A percentile compares a stretch with the other conserved stretches of the same genome.
Conservation (phyloP, 2,797 vertebrate species). For the Holocentrus rufus region DNA sequence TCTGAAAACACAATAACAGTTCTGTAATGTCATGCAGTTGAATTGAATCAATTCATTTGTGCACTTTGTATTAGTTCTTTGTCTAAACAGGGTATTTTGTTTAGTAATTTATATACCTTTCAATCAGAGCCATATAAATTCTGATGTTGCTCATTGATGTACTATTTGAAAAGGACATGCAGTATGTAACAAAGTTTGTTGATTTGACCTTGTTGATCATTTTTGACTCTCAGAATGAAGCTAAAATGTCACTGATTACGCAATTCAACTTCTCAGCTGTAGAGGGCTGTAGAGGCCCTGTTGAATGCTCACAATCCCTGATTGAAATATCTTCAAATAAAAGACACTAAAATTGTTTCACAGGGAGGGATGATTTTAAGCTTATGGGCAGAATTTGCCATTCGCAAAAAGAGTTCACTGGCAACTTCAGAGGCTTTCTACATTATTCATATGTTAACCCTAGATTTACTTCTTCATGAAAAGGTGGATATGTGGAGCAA, state of each 20-base stretch:
- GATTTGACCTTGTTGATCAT: slow-evolving; percentile 43
- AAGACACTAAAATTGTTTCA: neutral
- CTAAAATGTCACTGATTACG: neutral
- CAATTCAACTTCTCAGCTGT: slow-evolving; percentile 14
- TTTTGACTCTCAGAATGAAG: neutral
- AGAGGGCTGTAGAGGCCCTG: slow-evolving; percentile 40
- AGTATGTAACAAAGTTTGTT: slow-evolving; percentile 76
- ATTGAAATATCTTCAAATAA: too few relatives aligned
- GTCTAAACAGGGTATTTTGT: slow-evolving; percentile 77
- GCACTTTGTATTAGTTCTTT: slow-evolving; percentile 74
- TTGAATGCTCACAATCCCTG: neutral
- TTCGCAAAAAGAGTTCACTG: too few relatives aligned
- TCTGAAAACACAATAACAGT: slow-evolving; percentile 41
- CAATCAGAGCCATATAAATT: slow-evolving; percentile 75
- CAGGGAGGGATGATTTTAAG: neutral
- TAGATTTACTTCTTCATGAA: slow-evolving; percentile 2
- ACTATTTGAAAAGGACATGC: slow-evolving; percentile 62
- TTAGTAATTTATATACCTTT: slow-evolving; percentile 71
- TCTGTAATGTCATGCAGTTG: slow-evolving; percentile 67
- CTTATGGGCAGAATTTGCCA: neutral
- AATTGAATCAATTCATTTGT: slow-evolving; percentile 68
- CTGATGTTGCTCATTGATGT: slow-evolving; percentile 74
- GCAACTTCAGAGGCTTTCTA: neutral
- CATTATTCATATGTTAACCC: neutral
- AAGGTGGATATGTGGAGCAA: neutral